Percentiles rank a stretch among this genome's conserved stretches.
Conservation (phyloP, 2,888 invertebrate genomes). For the Brachylomia viminalis region DNA sequence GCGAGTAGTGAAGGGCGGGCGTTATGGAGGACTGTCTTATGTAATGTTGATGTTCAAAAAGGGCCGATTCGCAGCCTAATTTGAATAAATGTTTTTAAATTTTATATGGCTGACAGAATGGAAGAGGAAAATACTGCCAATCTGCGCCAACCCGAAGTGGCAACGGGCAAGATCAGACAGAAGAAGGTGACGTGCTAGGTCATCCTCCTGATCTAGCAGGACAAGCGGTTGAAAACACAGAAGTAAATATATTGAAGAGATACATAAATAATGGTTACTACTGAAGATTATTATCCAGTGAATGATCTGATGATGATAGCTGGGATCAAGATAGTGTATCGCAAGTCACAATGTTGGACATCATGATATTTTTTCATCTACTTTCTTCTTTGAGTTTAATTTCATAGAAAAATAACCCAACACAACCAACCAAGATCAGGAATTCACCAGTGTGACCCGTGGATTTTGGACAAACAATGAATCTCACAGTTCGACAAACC, state of each 20-base stretch:
- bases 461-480: constrained; percentile 24
- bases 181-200: background rate
- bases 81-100: too few relatives aligned
- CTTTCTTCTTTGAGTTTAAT: background rate
- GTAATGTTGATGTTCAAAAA: too few relatives aligned
- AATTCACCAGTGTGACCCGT: background rate
- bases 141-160: background rate
- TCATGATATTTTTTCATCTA: background rate
- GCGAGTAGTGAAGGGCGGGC: too few relatives aligned
- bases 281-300: too few relatives aligned
- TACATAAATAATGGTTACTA: too few relatives aligned
- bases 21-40: too few relatives aligned
- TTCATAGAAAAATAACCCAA: background rate
- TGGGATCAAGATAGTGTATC: background rate
- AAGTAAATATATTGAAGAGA: background rate
- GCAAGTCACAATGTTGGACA: background rate
- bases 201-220: background rate
- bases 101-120: too few relatives aligned
- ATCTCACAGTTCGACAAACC: constrained; percentile 11
- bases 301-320: background rate
- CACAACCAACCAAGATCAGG: background rate
- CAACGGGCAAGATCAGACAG: background rate
- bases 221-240: background rate
- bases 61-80: too few relatives aligned
- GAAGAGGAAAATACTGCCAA: background rate